phyloP scores from a whole-genome alignment of 1,140 invertebrate genomes.

The Megalopta genalis region DNA sequence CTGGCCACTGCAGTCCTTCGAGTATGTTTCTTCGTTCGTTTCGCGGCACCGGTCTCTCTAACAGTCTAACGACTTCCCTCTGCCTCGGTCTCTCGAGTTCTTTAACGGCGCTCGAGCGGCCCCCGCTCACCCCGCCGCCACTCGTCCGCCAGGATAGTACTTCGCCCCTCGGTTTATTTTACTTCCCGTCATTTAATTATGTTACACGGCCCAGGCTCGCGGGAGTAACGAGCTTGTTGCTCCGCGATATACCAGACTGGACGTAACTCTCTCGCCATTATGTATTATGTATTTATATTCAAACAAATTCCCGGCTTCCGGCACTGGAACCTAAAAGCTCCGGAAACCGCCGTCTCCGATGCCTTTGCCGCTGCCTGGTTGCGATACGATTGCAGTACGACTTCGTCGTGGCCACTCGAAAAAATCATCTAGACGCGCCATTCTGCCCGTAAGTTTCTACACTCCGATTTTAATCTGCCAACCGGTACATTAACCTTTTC shows the following conservation, averaged over 20 bases:
- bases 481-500: too few relatives aligned
- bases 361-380: neutral
- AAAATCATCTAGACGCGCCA: too few relatives aligned
- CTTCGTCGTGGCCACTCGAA: too few relatives aligned
- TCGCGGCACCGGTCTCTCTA: neutral
- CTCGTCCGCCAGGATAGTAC: neutral
- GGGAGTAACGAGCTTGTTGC: neutral
- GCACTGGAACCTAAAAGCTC: neutral
- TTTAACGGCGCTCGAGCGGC: slow-evolving; percentile 17
- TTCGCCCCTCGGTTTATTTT: neutral
- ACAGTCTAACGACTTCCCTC: slow-evolving; percentile 17
- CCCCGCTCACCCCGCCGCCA: neutral
- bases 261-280: neutral
- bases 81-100: neutral
- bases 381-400: neutral
- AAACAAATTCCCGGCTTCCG: too few relatives aligned
- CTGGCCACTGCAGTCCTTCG: slow-evolving; percentile 29
- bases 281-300: neutral
- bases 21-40: slow-evolving; percentile 37
- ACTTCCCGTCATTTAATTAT: slow-evolving; percentile 15
- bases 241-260: neutral
- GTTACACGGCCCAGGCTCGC: neutral
- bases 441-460: too few relatives aligned
- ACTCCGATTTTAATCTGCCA: too few relatives aligned
- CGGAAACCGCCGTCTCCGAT: neutral